These are phyloP conservation scores for Nomada fabriciana DNA, from an alignment of 2,888 invertebrate species.

Conservation along the genomic window DNA sequence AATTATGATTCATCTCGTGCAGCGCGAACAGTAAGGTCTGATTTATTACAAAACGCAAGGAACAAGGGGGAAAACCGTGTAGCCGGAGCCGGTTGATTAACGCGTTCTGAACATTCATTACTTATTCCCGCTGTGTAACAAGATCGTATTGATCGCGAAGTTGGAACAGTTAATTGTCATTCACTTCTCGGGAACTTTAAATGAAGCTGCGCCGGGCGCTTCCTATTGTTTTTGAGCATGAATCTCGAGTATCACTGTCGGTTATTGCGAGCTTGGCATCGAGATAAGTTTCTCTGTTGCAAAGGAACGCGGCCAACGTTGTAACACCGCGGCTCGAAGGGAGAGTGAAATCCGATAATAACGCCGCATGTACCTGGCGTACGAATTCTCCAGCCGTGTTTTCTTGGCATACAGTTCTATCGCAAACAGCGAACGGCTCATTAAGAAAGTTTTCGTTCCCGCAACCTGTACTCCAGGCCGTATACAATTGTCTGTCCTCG, in stretches of 20 bases:
- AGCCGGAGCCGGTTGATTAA: background rate
- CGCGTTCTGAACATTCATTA: conserved; percentile 8
- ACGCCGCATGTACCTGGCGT: conserved; percentile 23
- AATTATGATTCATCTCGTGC: conserved; percentile 7
- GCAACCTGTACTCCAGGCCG: conserved; percentile 20
- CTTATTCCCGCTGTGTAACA: conserved; percentile 2
- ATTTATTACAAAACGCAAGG: background rate
- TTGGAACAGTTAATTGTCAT: conserved; percentile 39
- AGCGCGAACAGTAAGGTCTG: background rate
- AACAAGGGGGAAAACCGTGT: background rate
- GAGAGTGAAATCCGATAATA: conserved; percentile 49
- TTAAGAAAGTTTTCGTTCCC: conserved; percentile 61
- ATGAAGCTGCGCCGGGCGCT: conserved; percentile 30
- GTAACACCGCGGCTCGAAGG: background rate
- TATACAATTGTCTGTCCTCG: conserved; percentile 39
- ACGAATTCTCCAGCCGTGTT: conserved; percentile 55
- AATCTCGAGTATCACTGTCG: conserved; percentile 33
- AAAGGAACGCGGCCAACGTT: conserved; percentile 5
- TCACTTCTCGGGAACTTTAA: conserved; percentile 38
- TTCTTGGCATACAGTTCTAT: conserved; percentile 47
- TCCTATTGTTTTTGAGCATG: conserved; percentile 48
- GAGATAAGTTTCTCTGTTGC: conserved; percentile 38
- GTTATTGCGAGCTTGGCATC: conserved; percentile 32
- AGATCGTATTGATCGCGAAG: conserved; percentile 34
- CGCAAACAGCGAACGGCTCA: conserved; percentile 43